Percentiles rank a stretch among this genome's conserved stretches.
Conservation (phyloP, 2,888 invertebrate genomes). For the Amphimallon solstitiale region DNA sequence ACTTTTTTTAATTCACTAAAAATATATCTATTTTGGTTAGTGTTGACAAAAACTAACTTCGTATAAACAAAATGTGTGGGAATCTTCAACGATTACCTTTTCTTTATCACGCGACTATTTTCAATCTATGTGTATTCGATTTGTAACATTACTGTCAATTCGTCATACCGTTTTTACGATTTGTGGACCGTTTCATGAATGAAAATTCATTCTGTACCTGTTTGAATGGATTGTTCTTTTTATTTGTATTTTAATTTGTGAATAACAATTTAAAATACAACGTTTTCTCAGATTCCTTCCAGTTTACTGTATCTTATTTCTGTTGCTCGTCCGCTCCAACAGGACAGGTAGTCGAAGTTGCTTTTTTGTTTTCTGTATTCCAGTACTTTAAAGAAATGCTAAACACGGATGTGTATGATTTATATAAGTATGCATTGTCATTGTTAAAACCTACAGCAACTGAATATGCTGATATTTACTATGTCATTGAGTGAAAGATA, state of each 20-base stretch:
- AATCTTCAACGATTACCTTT: constrained; percentile 9
- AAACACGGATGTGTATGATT: too few species aligned
- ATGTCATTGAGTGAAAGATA: too few species aligned
- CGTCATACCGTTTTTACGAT: constrained; percentile 26
- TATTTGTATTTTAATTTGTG: constrained; percentile 18
- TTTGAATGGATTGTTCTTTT: constrained; percentile 11
- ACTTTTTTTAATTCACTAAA: constrained; percentile 10
- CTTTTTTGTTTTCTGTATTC: too few species aligned
- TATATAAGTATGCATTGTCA: too few species aligned
- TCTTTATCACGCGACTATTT: constrained; percentile 15
- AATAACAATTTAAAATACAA: constrained; percentile 25
- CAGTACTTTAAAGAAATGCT: too few species aligned
- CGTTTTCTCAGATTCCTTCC: not conserved
- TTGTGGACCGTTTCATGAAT: constrained; percentile 28
- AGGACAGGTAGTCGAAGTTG: too few species aligned
- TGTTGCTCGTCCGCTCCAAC: too few species aligned
- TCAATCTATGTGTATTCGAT: constrained; percentile 20
- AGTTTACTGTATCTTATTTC: constrained; percentile 6
- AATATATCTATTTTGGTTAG: not conserved
- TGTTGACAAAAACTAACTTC: constrained; percentile 1
- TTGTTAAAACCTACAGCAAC: too few species aligned
- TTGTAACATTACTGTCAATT: constrained; percentile 23
- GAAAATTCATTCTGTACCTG: constrained; percentile 21
- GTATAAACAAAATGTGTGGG: constrained; percentile 32
- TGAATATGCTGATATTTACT: too few species aligned